Conservation (phyloP, 2,888 invertebrate genomes). For the Ernsta delagoae region DNA sequence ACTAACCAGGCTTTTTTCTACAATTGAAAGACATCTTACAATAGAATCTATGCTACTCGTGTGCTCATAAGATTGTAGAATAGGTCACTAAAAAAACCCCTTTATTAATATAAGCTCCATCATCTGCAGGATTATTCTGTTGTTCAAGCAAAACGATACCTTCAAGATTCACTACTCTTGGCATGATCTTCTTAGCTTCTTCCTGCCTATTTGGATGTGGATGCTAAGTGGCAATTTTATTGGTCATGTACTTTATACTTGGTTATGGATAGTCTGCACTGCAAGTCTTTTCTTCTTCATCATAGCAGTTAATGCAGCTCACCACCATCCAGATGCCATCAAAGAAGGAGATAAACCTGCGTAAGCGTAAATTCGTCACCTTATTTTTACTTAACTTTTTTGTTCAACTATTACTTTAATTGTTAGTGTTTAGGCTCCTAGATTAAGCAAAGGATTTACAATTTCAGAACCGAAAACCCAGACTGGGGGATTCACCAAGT, state of each 20-base stretch:
- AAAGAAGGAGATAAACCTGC: slow-evolving; percentile 89
- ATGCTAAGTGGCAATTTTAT: slow-evolving; percentile 58
- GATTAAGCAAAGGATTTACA: background rate
- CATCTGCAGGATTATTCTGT: too few relatives aligned
- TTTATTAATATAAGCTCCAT: too few relatives aligned
- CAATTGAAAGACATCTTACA: too few relatives aligned
- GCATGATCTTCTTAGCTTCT: slow-evolving; percentile 64
- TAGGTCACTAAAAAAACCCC: too few relatives aligned
- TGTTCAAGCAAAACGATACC: slow-evolving; percentile 58
- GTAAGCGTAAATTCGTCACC: slow-evolving; percentile 44
- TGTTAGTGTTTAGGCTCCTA: background rate
- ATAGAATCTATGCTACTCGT: too few relatives aligned
- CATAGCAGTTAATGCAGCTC: slow-evolving; percentile 90
- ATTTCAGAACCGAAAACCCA: slow-evolving; percentile 58
- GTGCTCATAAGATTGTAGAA: too few relatives aligned
- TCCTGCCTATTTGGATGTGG: slow-evolving; percentile 73
- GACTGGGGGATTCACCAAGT: slow-evolving; percentile 92
- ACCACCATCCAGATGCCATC: slow-evolving; percentile 91
- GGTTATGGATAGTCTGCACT: slow-evolving; percentile 82
- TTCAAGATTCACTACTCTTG: slow-evolving; percentile 51
- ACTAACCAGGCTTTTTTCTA: too few relatives aligned
- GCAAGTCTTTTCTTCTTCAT: slow-evolving; percentile 86
- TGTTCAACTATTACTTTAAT: too few relatives aligned
- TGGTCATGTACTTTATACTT: slow-evolving; percentile 69
- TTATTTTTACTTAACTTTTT: too few relatives aligned